These are phyloP conservation scores for Sphinx pinastri DNA, from an alignment of 2,888 invertebrate species.

Conservation along the genomic window DNA sequence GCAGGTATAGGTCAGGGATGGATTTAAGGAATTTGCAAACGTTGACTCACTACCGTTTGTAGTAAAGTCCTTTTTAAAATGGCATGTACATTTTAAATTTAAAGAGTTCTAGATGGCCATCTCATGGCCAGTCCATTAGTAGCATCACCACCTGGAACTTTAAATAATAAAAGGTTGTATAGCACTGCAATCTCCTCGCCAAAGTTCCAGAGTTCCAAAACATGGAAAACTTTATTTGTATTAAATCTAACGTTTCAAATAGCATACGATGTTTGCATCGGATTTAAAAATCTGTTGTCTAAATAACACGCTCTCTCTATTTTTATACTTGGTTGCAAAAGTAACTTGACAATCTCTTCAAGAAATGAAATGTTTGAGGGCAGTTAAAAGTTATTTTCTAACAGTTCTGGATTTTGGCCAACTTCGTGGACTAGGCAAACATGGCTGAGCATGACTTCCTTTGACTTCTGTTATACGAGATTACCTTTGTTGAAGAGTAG, in stretches of 20 bases:
- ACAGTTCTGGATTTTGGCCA: slow-evolving; percentile 12
- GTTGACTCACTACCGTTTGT: background rate
- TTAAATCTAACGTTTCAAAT: background rate
- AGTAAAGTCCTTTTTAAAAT: too few species aligned
- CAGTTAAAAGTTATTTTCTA: slow-evolving; percentile 4
- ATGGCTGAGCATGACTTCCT: slow-evolving; percentile 6
- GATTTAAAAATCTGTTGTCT: background rate
- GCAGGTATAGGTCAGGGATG: slow-evolving; percentile 26
- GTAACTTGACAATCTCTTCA: background rate
- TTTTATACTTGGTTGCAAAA: background rate
- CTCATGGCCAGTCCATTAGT: too few species aligned
- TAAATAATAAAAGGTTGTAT: too few species aligned
- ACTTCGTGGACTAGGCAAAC: background rate
- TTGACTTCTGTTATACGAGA: background rate
- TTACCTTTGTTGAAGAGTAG: too few species aligned
- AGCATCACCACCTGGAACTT: too few species aligned
- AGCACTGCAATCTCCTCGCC: too few species aligned
- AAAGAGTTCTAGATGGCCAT: too few species aligned
- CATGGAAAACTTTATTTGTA: too few species aligned
- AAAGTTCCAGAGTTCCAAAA: too few species aligned
- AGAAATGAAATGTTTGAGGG: slow-evolving; percentile 7
- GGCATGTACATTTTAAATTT: too few species aligned
- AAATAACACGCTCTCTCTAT: background rate
- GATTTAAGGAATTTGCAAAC: background rate
- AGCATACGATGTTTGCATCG: background rate